Percentiles rank a stretch among this genome's conserved stretches.
Conservation (phyloP, 2,797 vertebrate species). For the Onychomys leucogaster region DNA sequence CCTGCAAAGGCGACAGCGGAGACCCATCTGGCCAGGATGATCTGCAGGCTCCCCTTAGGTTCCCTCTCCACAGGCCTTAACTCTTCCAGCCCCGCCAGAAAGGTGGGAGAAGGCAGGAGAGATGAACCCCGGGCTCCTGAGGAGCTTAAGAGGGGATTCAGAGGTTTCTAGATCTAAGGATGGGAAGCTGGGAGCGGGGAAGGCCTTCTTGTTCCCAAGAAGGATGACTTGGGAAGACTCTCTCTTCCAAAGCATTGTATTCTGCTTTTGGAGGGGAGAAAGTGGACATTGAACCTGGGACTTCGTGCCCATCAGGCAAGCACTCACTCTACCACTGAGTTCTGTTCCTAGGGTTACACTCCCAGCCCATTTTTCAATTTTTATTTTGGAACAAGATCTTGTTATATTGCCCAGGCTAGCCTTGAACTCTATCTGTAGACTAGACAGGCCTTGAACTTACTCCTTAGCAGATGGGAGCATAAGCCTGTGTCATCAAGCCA, state of each 20-base stretch:
- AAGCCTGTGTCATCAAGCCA: background rate
- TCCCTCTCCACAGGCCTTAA: background rate
- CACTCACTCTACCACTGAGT: background rate
- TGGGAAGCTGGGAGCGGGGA: background rate
- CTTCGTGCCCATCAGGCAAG: background rate
- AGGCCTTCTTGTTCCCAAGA: background rate
- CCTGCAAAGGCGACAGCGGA: constrained; percentile 66
- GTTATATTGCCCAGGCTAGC: background rate
- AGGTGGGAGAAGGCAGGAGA: background rate
- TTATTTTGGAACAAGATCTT: background rate
- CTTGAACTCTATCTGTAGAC: background rate
- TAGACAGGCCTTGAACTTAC: background rate
- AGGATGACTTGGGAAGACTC: background rate
- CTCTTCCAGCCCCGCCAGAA: background rate
- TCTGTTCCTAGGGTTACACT: background rate
- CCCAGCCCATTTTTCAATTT: background rate
- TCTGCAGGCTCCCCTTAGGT: background rate
- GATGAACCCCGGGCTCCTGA: background rate
- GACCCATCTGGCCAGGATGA: background rate
- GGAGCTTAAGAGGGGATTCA: background rate
- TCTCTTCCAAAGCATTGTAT: background rate
- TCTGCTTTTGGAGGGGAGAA: background rate
- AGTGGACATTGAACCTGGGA: background rate
- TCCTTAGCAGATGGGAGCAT: background rate
- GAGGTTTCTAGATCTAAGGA: background rate